phyloP scores from a whole-genome alignment of 2,888 invertebrate species.

The Thyatira batis region DNA sequence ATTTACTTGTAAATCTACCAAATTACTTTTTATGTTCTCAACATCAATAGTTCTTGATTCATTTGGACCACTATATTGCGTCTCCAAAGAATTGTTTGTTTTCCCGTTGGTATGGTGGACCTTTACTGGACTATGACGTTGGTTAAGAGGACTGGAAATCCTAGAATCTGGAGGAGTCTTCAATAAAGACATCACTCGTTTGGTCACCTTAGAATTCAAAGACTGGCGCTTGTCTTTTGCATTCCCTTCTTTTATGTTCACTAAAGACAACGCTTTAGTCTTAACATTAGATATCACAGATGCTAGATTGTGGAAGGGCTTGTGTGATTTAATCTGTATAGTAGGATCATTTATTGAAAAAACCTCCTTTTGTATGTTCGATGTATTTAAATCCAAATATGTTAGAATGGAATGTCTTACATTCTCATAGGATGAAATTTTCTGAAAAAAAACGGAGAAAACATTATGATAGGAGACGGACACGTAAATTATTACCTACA shows the following conservation, averaged over 20 bases:
- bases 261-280: slow-evolving; percentile 76
- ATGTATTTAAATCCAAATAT: slow-evolving; percentile 65
- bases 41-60: slow-evolving; percentile 5
- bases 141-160: slow-evolving; percentile 44
- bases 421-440: slow-evolving; percentile 72
- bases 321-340: slow-evolving; percentile 53
- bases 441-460: slow-evolving; percentile 75
- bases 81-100: neutral
- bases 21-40: slow-evolving; percentile 11
- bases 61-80: slow-evolving; percentile 8
- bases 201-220: slow-evolving; percentile 48
- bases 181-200: slow-evolving; percentile 54
- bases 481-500: no score
- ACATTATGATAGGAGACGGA: no score
- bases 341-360: slow-evolving; percentile 46
- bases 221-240: slow-evolving; percentile 43
- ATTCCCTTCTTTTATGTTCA: slow-evolving; percentile 63
- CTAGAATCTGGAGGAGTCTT: slow-evolving; percentile 63
- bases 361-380: slow-evolving; percentile 35
- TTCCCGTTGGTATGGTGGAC: slow-evolving; percentile 4
- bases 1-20: slow-evolving; percentile 5
- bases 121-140: slow-evolving; percentile 26
- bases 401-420: slow-evolving; percentile 70
- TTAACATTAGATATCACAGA: slow-evolving; percentile 79
- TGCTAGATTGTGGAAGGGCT: slow-evolving; percentile 58